Percentiles rank a stretch among this genome's conserved stretches.
Evolutionary conservation across 2,113 vertebrate species (phyloP).

Genomic region (Oncorhynchus masou): DNA sequence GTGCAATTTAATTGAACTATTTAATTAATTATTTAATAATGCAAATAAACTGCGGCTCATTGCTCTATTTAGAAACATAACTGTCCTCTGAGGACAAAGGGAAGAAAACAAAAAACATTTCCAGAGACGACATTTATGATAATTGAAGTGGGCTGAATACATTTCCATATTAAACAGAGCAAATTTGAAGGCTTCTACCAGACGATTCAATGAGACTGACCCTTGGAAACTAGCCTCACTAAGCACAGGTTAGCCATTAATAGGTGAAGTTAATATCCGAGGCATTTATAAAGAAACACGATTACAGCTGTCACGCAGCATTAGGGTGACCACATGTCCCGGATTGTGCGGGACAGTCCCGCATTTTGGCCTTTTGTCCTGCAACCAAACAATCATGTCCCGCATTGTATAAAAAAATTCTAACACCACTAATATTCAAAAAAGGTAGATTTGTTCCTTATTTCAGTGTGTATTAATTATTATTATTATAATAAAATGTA

Average conservation of each 20-base stretch:
- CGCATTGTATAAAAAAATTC: no score
- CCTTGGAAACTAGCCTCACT: conserved; percentile 33
- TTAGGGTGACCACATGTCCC: no score
- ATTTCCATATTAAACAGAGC: conserved; percentile 53
- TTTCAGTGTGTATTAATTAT: no score
- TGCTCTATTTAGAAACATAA: conserved; percentile 24
- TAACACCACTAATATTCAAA: no score
- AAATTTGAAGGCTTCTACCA: conserved; percentile 24
- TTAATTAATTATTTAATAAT: conserved; percentile 47
- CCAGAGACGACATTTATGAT: conserved; percentile 35
- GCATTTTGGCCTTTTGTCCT: no score
- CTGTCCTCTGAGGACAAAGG: conserved; percentile 33
- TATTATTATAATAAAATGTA: no score
- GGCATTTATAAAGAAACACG: conserved; percentile 49
- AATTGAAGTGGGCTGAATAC: conserved; percentile 50
- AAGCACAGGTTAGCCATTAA: conserved; percentile 38
- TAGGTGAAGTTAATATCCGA: conserved; percentile 37
- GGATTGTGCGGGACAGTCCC: no score
- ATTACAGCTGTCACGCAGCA: conserved; percentile 5
- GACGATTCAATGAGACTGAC: conserved; percentile 50
- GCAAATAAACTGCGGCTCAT: conserved; percentile 29
- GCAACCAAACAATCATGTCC: no score
- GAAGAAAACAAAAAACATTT: conserved; percentile 18
- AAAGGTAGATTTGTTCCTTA: no score
- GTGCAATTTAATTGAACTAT: conserved; percentile 16